Evolutionary conservation across 2,113 vertebrate species (phyloP), one percentile per base, ranked within the genome.

Genomic region (Australoheros scitulus): DNA sequence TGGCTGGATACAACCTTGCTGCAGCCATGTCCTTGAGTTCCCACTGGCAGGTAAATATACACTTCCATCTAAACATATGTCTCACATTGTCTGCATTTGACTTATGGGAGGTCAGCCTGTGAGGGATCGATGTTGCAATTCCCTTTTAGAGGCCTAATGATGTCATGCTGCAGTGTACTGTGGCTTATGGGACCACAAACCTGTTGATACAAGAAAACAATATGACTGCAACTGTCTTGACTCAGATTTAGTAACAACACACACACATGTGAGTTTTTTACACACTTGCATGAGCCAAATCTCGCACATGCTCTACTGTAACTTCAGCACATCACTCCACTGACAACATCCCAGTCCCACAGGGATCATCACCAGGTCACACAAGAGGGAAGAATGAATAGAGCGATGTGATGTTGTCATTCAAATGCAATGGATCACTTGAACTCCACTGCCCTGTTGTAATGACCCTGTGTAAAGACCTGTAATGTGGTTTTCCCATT

Each of bases 401-500:
- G 87, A 82, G 86, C 65, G 82, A 90, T 86, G 91, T 84, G 88
- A 93, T 90, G 90, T 93, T 95, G 91, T 90, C 91, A 89, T 91
- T 93, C 92, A 92, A 90, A 92, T 87, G 91, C 88, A 88, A 88
- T 89, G 91, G 90, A 90, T 94, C 93, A 91, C 93, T 94, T 93
- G 91, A 94, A 91, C 93, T 87, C 75, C 83, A 43, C 82, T 81
- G 93, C 81, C 86, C 89, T 86, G 80, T 91, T 91, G 91, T 92
- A 93, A 93, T 87, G 91, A 89, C 93, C 90, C 91, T 79, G 87
- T 93, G 92, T 93, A 88, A 90, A 87, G 89, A 82, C 82, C 92
- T 90, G 87, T 94, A 91, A 93, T 91, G 93, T 85, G 91, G 79
- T 93, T 91, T 93, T 92, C 93, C 93, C 92, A 92, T 86, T 79